Evolutionary conservation across 1,140 invertebrate genomes (phyloP).

Genomic region (Glomeris maerens): DNA sequence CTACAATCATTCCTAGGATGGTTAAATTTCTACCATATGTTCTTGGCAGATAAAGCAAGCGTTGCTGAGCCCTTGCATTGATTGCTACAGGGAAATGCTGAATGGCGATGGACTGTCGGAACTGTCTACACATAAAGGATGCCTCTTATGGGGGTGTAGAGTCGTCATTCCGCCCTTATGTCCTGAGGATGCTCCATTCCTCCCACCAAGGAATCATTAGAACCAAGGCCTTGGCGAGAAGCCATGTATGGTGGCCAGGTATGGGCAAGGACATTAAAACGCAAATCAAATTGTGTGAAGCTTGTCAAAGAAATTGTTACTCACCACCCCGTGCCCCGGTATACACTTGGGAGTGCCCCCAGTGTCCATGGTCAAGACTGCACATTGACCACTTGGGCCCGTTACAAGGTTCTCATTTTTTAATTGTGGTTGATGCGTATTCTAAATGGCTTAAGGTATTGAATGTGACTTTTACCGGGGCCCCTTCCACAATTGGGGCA

Average conservation of each 20-base stretch:
- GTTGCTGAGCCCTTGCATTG: slow-evolving; percentile 26
- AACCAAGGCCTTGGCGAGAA: slow-evolving; percentile 23
- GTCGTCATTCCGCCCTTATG: not conserved
- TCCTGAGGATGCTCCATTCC: too few species aligned
- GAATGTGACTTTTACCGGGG: slow-evolving; percentile 4
- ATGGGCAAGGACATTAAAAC: slow-evolving; percentile 26
- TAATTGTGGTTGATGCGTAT: slow-evolving; percentile 33
- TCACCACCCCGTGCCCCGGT: slow-evolving; percentile 14
- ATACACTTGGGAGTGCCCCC: slow-evolving; percentile 15
- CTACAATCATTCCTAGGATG: not conserved
- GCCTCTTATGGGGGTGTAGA: not conserved
- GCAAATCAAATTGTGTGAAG: slow-evolving; percentile 29
- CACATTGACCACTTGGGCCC: slow-evolving; percentile 34
- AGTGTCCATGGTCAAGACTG: slow-evolving; percentile 22
- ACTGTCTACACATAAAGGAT: not conserved
- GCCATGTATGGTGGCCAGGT: too few species aligned
- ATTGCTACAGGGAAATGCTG: slow-evolving; percentile 29
- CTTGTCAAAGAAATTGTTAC: slow-evolving; percentile 23
- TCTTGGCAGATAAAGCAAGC: not conserved
- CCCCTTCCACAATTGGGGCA: slow-evolving; percentile 6
- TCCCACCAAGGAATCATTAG: too few species aligned
- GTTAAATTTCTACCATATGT: not conserved
- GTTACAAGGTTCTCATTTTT: slow-evolving; percentile 22
- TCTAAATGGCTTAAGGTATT: slow-evolving; percentile 38
- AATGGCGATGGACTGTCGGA: slow-evolving; percentile 24